Percentiles rank a stretch among this genome's conserved stretches.
phyloP scores from a whole-genome alignment of 2,888 invertebrate genomes.

The Eupeodes luniger region DNA sequence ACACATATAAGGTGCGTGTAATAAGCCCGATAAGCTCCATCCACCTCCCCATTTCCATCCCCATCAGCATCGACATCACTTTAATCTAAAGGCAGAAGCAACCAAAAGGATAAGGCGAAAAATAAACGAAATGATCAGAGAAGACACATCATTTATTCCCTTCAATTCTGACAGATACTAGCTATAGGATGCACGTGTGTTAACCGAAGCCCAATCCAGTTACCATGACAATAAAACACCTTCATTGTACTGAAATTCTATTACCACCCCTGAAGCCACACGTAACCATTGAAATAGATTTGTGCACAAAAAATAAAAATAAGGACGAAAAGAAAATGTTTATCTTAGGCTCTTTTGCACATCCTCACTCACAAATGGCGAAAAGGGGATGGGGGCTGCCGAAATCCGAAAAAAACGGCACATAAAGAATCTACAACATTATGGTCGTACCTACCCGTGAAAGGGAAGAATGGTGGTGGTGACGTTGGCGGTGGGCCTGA shows the following conservation, averaged over 20 bases:
- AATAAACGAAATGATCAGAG: slow-evolving; percentile 59
- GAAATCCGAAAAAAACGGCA: slow-evolving; percentile 78
- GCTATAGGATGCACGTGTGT: slow-evolving; percentile 70
- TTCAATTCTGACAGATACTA: slow-evolving; percentile 74
- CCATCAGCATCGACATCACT: slow-evolving; percentile 32
- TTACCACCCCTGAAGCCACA: slow-evolving; percentile 73
- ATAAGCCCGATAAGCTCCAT: slow-evolving; percentile 71
- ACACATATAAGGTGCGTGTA: slow-evolving; percentile 62
- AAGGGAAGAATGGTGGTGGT: slow-evolving; percentile 81
- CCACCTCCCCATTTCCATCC: slow-evolving; percentile 1
- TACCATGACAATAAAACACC: slow-evolving; percentile 76
- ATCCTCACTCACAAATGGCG: slow-evolving; percentile 77
- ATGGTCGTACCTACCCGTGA: slow-evolving; percentile 75
- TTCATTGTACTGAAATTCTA: slow-evolving; percentile 74
- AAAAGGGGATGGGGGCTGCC: slow-evolving; percentile 76
- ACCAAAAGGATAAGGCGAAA: slow-evolving; percentile 26
- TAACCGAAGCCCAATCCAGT: slow-evolving; percentile 76
- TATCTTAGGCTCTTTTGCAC: slow-evolving; percentile 83
- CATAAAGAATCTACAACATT: slow-evolving; percentile 77
- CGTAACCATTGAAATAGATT: slow-evolving; percentile 74
- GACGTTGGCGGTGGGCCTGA: slow-evolving; percentile 81
- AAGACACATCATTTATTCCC: slow-evolving; percentile 76
- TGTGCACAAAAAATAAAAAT: slow-evolving; percentile 35
- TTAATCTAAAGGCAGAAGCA: slow-evolving; percentile 46
- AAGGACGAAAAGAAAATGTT: slow-evolving; percentile 76